Percentiles rank a stretch among this genome's conserved stretches.
Evolutionary conservation across 2,113 vertebrate genomes (phyloP).

Genomic region (Anolis carolinensis): DNA sequence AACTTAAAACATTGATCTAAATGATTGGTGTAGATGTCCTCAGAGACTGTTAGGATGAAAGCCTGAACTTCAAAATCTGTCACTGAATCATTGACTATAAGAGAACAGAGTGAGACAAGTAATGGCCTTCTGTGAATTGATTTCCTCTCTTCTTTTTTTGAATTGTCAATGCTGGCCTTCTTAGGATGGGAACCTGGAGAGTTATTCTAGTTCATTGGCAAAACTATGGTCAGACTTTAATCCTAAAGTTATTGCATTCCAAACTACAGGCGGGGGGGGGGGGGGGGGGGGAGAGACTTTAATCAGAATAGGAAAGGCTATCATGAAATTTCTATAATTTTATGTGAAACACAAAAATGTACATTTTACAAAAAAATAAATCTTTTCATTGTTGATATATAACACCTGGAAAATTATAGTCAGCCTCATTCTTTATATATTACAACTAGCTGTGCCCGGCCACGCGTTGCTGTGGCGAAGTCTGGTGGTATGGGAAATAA

Average conservation of each 20-base stretch:
- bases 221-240: not conserved
- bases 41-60: too few relatives aligned
- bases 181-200: not conserved
- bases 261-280: too few relatives aligned
- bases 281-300: not conserved
- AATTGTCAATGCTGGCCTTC: not conserved
- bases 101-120: not conserved
- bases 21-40: too few relatives aligned
- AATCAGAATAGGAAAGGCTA: not conserved
- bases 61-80: too few relatives aligned
- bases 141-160: not conserved
- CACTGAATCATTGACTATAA: not conserved
- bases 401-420: slow-evolving; percentile 17
- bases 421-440: slow-evolving; percentile 9
- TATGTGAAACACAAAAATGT: not conserved
- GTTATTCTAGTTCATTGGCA: not conserved
- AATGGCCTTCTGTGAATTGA: not conserved
- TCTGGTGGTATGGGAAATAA: too few relatives aligned
- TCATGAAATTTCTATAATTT: slow-evolving; percentile 3
- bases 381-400: not conserved
- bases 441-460: too few relatives aligned
- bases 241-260: not conserved
- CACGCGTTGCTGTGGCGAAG: too few relatives aligned
- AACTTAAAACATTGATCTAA: too few relatives aligned
- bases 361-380: not conserved